Conservation (phyloP, 1,140 invertebrate genomes). For the Musca vetustissima region DNA sequence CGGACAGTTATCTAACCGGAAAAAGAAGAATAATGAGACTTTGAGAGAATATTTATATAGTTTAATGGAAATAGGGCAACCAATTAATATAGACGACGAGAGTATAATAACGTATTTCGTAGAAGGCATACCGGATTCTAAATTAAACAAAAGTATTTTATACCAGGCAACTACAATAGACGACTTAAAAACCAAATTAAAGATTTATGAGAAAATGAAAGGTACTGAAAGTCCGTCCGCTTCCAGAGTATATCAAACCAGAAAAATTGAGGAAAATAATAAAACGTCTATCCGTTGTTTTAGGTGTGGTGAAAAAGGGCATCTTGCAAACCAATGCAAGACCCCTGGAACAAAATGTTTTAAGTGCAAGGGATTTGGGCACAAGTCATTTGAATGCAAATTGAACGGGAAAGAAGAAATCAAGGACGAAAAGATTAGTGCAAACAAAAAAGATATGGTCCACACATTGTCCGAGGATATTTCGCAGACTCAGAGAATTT, state of each 20-base stretch:
- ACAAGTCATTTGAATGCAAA: neutral
- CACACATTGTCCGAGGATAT: neutral
- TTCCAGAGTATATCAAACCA: neutral
- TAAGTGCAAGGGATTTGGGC: neutral
- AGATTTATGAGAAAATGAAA: neutral
- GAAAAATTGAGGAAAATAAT: no score
- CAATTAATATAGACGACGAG: neutral
- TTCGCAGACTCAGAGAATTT: neutral
- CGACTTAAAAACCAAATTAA: neutral
- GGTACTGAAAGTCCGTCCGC: neutral
- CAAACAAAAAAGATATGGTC: neutral
- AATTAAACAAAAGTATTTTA: neutral
- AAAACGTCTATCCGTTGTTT: neutral
- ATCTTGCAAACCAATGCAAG: neutral
- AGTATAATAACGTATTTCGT: neutral
- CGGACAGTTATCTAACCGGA: neutral
- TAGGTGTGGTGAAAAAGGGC: neutral
- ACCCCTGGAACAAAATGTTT: neutral
- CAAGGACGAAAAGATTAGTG: neutral
- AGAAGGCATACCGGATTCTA: neutral
- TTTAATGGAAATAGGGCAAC: neutral
- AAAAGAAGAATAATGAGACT: neutral
- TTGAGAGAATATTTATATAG: neutral
- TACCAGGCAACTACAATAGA: neutral
- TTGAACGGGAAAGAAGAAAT: neutral